Percentiles rank a stretch among this genome's conserved stretches.
Conservation (phyloP, 2,113 vertebrate species). For the Siphamia tubifer region DNA sequence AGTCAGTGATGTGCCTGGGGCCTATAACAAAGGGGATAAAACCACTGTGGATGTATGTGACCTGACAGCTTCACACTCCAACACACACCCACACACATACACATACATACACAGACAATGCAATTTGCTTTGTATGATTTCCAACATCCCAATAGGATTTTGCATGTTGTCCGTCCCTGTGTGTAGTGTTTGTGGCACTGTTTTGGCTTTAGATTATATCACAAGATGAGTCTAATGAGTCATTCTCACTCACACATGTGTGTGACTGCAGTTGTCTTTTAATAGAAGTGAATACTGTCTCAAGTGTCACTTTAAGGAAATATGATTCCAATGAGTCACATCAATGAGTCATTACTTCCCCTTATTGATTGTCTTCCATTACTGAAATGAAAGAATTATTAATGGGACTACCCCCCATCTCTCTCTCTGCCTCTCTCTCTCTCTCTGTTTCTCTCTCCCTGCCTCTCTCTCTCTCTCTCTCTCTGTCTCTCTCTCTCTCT, state of each 20-base stretch:
- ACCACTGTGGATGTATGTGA: conserved; percentile 66
- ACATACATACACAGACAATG: background rate
- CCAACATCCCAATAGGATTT: background rate
- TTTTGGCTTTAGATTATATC: conserved; percentile 3
- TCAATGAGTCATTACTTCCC: conserved; percentile 62
- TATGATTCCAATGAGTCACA: conserved; percentile 54
- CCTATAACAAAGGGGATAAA: conserved; percentile 58
- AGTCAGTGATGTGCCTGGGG: conserved; percentile 61
- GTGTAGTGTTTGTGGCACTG: background rate
- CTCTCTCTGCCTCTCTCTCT: background rate
- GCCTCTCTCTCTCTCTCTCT: background rate
- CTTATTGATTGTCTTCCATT: conserved; percentile 68
- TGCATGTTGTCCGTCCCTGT: background rate
- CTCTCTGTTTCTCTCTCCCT: background rate
- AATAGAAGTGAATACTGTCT: conserved; percentile 38
- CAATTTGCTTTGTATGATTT: background rate
- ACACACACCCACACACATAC: conserved; percentile 22
- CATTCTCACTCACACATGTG: conserved; percentile 32
- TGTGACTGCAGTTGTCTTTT: conserved; percentile 25
- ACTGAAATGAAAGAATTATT: conserved; percentile 64
- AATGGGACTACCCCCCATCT: conserved; percentile 12
- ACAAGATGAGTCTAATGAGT: conserved; percentile 15
- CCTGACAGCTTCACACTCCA: conserved; percentile 71
- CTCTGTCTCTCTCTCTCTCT: background rate
- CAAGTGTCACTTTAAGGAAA: conserved; percentile 46